These are phyloP conservation scores for Aphis craccivora DNA, from an alignment of 1,140 invertebrate genomes.

Conservation along the genomic window DNA sequence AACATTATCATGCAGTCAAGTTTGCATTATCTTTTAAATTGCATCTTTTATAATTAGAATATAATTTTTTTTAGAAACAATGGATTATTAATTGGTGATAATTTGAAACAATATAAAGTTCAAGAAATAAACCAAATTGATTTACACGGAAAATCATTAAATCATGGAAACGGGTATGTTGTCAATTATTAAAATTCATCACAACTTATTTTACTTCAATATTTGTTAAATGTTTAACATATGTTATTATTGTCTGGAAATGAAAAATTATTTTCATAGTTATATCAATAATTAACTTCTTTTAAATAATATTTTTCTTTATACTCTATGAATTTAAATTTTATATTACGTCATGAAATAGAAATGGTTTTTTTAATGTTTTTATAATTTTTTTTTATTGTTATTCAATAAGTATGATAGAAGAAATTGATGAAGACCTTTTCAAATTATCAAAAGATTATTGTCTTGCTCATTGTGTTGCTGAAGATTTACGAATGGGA, in stretches of 20 bases:
- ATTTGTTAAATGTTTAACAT: too few species aligned
- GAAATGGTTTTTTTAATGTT: not conserved
- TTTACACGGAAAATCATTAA: too few species aligned
- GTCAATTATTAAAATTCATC: too few species aligned
- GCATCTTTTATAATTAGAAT: not conserved
- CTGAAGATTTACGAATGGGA: conserved; percentile 71
- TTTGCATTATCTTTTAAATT: too few species aligned
- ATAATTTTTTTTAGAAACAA: not conserved
- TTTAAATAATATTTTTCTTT: not conserved
- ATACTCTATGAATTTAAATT: not conserved
- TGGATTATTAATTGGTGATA: not conserved
- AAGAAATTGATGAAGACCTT: conserved; percentile 67
- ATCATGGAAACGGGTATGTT: too few species aligned
- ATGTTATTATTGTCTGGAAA: too few species aligned
- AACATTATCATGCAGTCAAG: too few species aligned
- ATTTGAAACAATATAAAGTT: not conserved
- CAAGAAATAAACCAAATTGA: not conserved
- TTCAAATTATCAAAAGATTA: conserved; percentile 66
- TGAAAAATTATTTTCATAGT: not conserved
- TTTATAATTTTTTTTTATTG: not conserved
- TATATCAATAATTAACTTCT: not conserved
- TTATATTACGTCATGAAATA: too few species aligned
- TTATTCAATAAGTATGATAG: not conserved
- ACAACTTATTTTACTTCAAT: too few species aligned
- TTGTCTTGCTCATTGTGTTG: conserved; percentile 72